These are phyloP conservation scores for Cosmopolites sordidus DNA, from an alignment of 2,888 invertebrate genomes.

Conservation along the genomic window DNA sequence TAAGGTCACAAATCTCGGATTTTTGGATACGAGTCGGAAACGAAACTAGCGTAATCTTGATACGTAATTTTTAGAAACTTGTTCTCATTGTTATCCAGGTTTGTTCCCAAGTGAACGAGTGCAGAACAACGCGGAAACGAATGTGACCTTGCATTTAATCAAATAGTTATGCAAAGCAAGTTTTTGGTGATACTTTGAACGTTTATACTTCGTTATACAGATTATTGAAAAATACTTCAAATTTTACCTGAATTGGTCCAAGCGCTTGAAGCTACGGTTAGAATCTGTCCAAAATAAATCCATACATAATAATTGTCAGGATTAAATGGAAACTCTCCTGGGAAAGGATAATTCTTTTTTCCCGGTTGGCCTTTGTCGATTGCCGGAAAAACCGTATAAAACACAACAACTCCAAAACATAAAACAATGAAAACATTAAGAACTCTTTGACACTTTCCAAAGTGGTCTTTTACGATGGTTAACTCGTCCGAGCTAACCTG, in stretches of 20 bases:
- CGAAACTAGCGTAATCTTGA: too few relatives aligned
- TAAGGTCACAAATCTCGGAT: too few relatives aligned
- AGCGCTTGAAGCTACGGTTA: slow-evolving; percentile 24
- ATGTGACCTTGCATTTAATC: too few relatives aligned
- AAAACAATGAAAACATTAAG: slow-evolving; percentile 18
- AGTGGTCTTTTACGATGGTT: slow-evolving; percentile 11
- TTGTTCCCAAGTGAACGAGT: too few relatives aligned
- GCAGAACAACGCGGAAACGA: too few relatives aligned
- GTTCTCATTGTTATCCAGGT: too few relatives aligned
- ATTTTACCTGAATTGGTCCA: slow-evolving; percentile 23
- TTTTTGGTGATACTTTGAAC: too few relatives aligned
- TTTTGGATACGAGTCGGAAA: too few relatives aligned
- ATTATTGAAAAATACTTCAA: too few relatives aligned
- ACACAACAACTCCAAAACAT: slow-evolving; percentile 11
- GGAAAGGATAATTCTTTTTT: slow-evolving; percentile 26
- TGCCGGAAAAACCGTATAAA: slow-evolving; percentile 25
- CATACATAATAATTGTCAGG: slow-evolving; percentile 25
- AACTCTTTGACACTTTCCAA: slow-evolving; percentile 14
- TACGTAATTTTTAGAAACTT: too few relatives aligned
- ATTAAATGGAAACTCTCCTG: slow-evolving; percentile 30
- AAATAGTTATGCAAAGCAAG: too few relatives aligned
- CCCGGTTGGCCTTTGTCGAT: slow-evolving; percentile 14
- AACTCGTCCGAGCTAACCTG: slow-evolving; percentile 15
- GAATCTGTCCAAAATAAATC: slow-evolving; percentile 20
- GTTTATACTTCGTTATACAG: too few relatives aligned